phyloP scores from a whole-genome alignment of 2,113 vertebrate genomes.

The Marmota monax region DNA sequence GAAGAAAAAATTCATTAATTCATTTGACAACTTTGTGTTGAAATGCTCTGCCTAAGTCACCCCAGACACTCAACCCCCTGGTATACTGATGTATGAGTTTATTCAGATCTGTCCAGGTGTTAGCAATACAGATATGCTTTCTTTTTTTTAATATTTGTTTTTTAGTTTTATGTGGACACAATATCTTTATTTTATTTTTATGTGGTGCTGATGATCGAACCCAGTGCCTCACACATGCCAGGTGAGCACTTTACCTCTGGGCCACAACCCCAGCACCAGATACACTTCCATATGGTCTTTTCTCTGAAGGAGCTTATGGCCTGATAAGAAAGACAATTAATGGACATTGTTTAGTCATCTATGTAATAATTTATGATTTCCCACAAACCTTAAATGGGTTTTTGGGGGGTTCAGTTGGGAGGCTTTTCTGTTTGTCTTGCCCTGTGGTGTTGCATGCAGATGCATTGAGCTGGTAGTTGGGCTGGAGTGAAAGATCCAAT shows the following conservation, averaged over 20 bases:
- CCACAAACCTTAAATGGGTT: neutral
- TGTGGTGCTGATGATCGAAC: too few relatives aligned
- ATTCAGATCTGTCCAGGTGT: neutral
- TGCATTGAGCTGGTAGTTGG: neutral
- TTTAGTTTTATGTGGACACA: too few relatives aligned
- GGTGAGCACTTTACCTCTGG: too few relatives aligned
- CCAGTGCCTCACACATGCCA: too few relatives aligned
- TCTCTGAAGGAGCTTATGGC: neutral
- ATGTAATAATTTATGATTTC: neutral
- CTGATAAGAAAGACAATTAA: conserved; percentile 20
- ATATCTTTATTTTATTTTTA: too few relatives aligned
- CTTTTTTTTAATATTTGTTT: too few relatives aligned
- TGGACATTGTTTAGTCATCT: neutral
- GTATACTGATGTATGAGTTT: neutral
- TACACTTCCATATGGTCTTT: neutral
- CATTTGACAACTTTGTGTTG: neutral
- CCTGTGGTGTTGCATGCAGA: neutral
- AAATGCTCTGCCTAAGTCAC: neutral
- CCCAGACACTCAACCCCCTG: neutral
- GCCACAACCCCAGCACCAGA: neutral
- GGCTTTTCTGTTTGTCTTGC: neutral
- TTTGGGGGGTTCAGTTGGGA: neutral
- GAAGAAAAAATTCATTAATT: neutral
- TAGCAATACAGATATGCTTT: neutral
- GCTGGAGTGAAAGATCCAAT: neutral